Conservation (phyloP, 2,113 vertebrate genomes). For the Bucco capensis region DNA sequence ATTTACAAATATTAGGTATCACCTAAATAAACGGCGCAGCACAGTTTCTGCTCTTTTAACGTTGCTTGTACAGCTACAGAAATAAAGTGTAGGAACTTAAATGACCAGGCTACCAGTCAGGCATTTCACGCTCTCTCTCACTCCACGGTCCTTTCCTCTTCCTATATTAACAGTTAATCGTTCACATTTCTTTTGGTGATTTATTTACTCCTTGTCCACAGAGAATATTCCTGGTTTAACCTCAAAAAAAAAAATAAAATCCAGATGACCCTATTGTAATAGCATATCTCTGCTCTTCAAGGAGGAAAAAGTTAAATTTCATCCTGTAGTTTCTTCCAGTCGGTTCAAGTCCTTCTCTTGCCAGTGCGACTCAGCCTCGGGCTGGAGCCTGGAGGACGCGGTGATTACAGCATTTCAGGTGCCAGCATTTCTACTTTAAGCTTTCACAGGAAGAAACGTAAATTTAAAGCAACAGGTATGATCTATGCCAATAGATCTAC, state of each 20-base stretch:
- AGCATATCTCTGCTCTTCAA: background rate
- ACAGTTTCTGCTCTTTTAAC: background rate
- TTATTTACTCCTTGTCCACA: background rate
- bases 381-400: background rate
- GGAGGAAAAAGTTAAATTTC: background rate
- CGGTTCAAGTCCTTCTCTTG: background rate
- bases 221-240: background rate
- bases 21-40: background rate
- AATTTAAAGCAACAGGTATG: slow-evolving; percentile 45
- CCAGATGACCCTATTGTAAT: background rate
- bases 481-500: slow-evolving; percentile 10
- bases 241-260: background rate
- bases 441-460: slow-evolving; percentile 46
- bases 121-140: background rate
- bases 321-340: background rate
- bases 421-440: slow-evolving; percentile 34
- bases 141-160: background rate
- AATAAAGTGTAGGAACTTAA: background rate
- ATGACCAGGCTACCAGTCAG: background rate
- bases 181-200: background rate
- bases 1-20: background rate
- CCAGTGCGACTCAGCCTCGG: background rate
- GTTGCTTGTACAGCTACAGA: background rate
- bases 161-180: background rate
- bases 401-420: background rate